Evolutionary conservation across 2,113 vertebrate genomes (phyloP).

Genomic region (Onychostoma macrolepis): DNA sequence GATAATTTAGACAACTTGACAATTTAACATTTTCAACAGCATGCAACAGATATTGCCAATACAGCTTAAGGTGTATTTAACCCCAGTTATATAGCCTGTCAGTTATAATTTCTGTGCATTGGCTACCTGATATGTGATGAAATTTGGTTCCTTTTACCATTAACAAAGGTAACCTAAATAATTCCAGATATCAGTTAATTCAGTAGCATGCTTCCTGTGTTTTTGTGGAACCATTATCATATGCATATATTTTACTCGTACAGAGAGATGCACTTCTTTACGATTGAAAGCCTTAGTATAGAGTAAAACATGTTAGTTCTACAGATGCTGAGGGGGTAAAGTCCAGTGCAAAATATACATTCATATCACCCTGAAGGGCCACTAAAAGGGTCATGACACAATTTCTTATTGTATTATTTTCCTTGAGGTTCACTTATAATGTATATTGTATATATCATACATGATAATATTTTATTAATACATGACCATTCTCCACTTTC

Average conservation of each 20-base stretch:
- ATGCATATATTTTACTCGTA: not conserved
- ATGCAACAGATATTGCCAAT: not conserved
- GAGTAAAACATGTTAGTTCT: not conserved
- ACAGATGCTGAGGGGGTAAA: not conserved
- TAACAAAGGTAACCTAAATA: not conserved
- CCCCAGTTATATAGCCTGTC: not conserved
- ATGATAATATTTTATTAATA: not conserved
- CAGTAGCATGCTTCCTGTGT: not conserved
- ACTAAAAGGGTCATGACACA: not conserved
- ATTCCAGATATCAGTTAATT: slow-evolving; percentile 13
- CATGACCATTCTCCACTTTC: not conserved
- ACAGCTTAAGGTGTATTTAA: not conserved
- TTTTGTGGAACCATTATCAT: not conserved
- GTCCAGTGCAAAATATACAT: not conserved
- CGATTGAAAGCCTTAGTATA: not conserved
- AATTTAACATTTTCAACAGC: not conserved
- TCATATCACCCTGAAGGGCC: not conserved
- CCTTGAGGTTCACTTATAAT: not conserved
- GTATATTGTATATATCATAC: not conserved
- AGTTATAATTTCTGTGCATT: not conserved
- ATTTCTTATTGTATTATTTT: not conserved
- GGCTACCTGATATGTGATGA: not conserved
- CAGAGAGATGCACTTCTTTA: not conserved
- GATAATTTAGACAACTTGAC: not conserved
- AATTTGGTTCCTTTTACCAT: slow-evolving; percentile 10